Conservation (phyloP, 2,797 vertebrate genomes). For the Labroides dimidiatus region DNA sequence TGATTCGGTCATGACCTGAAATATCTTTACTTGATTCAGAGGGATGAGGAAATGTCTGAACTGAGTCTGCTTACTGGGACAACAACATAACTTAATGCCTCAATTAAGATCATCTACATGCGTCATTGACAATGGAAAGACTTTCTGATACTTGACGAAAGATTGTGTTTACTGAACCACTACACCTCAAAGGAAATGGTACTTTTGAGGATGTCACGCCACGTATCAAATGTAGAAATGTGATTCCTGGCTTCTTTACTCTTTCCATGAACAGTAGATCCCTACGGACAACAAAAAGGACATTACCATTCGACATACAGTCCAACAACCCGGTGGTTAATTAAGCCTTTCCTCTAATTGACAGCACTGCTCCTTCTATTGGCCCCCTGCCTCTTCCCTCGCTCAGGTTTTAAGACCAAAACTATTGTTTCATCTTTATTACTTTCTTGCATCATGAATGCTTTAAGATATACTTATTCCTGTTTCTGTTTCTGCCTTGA, state of each 20-base stretch:
- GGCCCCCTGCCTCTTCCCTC: conserved; percentile 5
- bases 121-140: conserved; percentile 11
- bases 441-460: conserved; percentile 4
- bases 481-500: neutral
- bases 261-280: neutral
- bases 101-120: conserved; percentile 11
- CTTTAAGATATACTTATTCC: conserved; percentile 12
- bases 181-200: neutral
- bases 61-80: conserved; percentile 13
- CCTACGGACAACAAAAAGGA: neutral
- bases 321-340: conserved; percentile 2
- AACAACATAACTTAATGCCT: conserved; percentile 14
- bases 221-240: conserved; percentile 12
- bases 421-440: conserved; percentile 17
- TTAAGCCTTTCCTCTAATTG: conserved; percentile 4
- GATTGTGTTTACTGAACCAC: conserved; percentile 19
- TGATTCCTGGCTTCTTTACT: conserved; percentile 22
- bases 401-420: conserved; percentile 28
- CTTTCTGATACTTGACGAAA: neutral
- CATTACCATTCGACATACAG: conserved; percentile 8
- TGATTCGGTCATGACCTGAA: conserved; percentile 14
- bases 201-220: conserved; percentile 12
- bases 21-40: conserved; percentile 18
- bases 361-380: conserved; percentile 11
- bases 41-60: conserved; percentile 9